These are phyloP conservation scores for Spongilla lacustris DNA, from an alignment of 37 sponge, comb jelly and placozoan species.

Conservation along the genomic window DNA sequence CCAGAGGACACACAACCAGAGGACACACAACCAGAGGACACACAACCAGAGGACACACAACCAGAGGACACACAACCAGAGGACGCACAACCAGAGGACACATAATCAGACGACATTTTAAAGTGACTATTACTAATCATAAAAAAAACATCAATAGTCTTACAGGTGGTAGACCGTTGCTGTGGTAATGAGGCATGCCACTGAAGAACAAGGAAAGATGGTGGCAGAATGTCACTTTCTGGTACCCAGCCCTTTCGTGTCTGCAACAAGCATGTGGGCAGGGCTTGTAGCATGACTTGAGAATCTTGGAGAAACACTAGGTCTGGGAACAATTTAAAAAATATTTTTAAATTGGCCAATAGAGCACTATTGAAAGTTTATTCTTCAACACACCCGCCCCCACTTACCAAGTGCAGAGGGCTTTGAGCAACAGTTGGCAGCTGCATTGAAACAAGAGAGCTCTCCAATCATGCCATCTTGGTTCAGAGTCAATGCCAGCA, in stretches of 20 bases:
- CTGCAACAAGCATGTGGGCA: not conserved
- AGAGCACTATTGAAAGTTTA: no score
- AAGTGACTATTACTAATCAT: no score
- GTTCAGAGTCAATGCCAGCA: conserved; percentile 1
- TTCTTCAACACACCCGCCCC: no score
- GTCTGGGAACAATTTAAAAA: not conserved
- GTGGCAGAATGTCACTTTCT: not conserved
- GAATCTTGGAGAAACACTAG: not conserved
- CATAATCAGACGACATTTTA: no score
- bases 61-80: no score
- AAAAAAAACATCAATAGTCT: not conserved
- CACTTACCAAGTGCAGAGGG: not conserved
- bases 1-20: no score
- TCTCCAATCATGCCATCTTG: not conserved
- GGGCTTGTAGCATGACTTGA: not conserved
- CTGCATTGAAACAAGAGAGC: conserved; percentile 52
- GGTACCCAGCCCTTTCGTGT: not conserved
- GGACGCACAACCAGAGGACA: no score
- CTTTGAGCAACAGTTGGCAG: conserved; percentile 8
- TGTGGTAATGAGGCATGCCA: not conserved
- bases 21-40: no score
- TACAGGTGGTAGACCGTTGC: not conserved
- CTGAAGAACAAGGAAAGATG: not conserved
- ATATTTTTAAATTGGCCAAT: no score
- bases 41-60: no score